Conservation (phyloP, 2,888 invertebrate species). For the Xestia xanthographa region DNA sequence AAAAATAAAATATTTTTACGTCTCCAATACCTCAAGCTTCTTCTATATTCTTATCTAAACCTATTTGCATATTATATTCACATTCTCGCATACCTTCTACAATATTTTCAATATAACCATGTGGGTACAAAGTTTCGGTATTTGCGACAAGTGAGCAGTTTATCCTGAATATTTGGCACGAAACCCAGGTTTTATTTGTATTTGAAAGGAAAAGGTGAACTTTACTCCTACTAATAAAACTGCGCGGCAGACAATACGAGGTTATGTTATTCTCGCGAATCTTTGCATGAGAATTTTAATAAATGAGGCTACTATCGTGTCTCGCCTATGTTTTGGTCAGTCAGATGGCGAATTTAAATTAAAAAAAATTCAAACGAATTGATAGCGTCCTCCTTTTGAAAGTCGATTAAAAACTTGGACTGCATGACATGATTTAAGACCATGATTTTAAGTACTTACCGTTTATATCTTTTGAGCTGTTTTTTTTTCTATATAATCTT, state of each 20-base stretch:
- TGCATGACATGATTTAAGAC: neutral
- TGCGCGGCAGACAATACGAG: neutral
- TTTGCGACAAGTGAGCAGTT: neutral
- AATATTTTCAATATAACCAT: slow-evolving; percentile 20
- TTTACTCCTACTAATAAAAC: neutral
- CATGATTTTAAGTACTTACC: neutral
- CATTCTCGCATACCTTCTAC: slow-evolving; percentile 6
- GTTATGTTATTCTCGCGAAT: neutral
- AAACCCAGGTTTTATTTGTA: neutral
- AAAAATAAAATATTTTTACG: neutral
- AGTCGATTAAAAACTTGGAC: neutral
- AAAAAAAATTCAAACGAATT: no score
- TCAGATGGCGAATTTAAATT: neutral
- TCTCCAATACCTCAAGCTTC: neutral
- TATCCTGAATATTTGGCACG: neutral
- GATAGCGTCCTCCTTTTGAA: no score
- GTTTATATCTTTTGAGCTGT: neutral
- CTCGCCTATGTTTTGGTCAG: neutral
- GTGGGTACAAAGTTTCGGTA: neutral
- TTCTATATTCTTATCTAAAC: slow-evolving; percentile 10
- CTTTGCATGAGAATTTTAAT: neutral
- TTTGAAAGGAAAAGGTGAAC: neutral
- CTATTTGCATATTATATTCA: slow-evolving; percentile 29
- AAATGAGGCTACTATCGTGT: neutral
- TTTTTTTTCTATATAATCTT: neutral